A percentile compares a stretch with the other conserved stretches of the same genome.
Conservation (phyloP, 1,140 invertebrate species). For the Melitaea cinxia region DNA sequence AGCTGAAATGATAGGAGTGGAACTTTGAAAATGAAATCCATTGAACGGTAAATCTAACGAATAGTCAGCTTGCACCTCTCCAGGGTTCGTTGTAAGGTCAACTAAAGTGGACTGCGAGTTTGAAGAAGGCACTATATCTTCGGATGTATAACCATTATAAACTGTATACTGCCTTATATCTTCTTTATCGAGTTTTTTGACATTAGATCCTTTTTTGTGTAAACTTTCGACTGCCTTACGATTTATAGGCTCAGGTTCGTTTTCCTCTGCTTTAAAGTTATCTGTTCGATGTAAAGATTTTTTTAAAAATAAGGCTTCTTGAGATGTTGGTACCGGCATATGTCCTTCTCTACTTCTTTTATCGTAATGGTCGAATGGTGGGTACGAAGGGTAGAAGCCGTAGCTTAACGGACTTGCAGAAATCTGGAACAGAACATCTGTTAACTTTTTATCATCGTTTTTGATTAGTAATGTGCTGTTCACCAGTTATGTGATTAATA, state of each 20-base stretch:
- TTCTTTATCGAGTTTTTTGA: not conserved
- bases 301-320: not conserved
- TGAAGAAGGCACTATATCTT: slow-evolving; percentile 6
- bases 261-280: not conserved
- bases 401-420: slow-evolving; percentile 80
- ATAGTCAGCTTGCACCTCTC: slow-evolving; percentile 76
- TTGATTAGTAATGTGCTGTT: slow-evolving; percentile 56
- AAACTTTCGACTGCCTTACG: not conserved
- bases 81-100: slow-evolving; percentile 62
- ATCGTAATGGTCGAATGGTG: slow-evolving; percentile 69
- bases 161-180: slow-evolving; percentile 52
- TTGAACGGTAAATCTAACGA: slow-evolving; percentile 75
- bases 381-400: slow-evolving; percentile 72
- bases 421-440: slow-evolving; percentile 81
- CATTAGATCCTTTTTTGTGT: not conserved
- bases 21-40: slow-evolving; percentile 75
- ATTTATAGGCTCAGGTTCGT: not conserved
- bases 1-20: slow-evolving; percentile 76
- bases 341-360: slow-evolving; percentile 64
- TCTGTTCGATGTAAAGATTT: not conserved
- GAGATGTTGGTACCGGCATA: slow-evolving; percentile 21
- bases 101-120: slow-evolving; percentile 41
- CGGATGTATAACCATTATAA: slow-evolving; percentile 34
- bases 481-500: slow-evolving; percentile 40
- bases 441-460: slow-evolving; percentile 65